phyloP scores from a whole-genome alignment of 2,113 vertebrate genomes.

The Glareola pratincola region DNA sequence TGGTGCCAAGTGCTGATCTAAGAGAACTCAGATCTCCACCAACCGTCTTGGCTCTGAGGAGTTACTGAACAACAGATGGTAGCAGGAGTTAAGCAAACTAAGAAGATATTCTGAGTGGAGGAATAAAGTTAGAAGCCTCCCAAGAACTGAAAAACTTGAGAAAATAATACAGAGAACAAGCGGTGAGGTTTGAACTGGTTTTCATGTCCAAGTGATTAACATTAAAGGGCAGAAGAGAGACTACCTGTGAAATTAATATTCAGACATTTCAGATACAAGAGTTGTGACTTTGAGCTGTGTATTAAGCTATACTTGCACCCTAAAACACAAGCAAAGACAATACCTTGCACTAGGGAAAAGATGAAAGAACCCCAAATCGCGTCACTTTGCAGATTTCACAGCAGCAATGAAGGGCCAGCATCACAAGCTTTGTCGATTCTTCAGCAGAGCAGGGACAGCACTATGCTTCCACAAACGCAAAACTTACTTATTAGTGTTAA shows the following conservation, averaged over 20 bases:
- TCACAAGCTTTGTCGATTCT: accelerated
- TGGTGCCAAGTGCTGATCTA: slow-evolving; percentile 64
- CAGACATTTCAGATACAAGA: neutral
- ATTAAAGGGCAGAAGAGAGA: neutral
- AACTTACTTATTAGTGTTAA: no score
- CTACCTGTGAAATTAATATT: neutral
- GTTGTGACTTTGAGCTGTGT: neutral
- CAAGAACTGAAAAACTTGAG: neutral
- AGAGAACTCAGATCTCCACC: slow-evolving; percentile 56
- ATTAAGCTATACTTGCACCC: neutral
- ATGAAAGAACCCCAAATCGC: neutral
- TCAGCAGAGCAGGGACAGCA: neutral
- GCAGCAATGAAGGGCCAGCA: neutral
- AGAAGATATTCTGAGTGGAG: slow-evolving; percentile 24
- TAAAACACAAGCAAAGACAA: neutral
- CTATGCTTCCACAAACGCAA: neutral
- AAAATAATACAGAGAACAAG: neutral
- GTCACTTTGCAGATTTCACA: neutral
- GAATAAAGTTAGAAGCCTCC: slow-evolving; percentile 11
- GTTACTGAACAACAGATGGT: slow-evolving; percentile 61
- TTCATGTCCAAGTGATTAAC: neutral
- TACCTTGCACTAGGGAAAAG: neutral
- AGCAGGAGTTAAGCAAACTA: slow-evolving; percentile 46
- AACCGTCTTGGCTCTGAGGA: slow-evolving; percentile 32
- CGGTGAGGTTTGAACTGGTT: neutral